Evolutionary conservation across 1,140 invertebrate species (phyloP).

Genomic region (Forficula auricularia): DNA sequence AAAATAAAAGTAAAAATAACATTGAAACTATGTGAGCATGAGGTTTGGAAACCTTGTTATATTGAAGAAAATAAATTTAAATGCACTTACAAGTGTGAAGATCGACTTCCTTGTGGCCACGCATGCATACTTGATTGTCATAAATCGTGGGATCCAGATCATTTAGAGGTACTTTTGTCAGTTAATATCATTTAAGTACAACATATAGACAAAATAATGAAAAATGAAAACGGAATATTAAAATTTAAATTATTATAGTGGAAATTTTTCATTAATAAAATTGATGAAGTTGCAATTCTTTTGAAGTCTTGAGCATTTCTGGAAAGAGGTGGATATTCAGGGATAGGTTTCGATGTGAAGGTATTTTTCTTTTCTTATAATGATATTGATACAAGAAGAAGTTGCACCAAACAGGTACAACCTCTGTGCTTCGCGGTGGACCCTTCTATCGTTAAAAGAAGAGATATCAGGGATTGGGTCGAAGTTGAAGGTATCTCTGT

Average conservation of each 20-base stretch:
- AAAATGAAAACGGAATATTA: too few species aligned
- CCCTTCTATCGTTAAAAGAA: too few species aligned
- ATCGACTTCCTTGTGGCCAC: constrained; percentile 31
- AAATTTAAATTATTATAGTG: neutral
- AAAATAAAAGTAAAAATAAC: constrained; percentile 19
- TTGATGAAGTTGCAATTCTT: neutral
- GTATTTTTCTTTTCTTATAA: too few species aligned
- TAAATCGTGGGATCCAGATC: constrained; percentile 28
- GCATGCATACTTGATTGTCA: constrained; percentile 28
- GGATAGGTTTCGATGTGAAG: too few species aligned
- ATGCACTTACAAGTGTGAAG: constrained; percentile 26
- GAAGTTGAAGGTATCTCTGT: too few species aligned
- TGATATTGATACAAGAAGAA: too few species aligned
- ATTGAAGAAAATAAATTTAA: constrained; percentile 17
- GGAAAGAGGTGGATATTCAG: too few species aligned
- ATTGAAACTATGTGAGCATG: constrained; percentile 30
- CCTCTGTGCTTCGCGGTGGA: too few species aligned
- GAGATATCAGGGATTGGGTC: too few species aligned
- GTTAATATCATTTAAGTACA: neutral
- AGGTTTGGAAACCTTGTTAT: constrained; percentile 25
- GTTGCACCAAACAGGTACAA: too few species aligned
- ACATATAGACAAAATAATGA: too few species aligned
- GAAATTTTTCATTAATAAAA: constrained; percentile 3
- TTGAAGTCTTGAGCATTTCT: too few species aligned
- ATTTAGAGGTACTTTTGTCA: constrained; percentile 20